phyloP scores from a whole-genome alignment of 2,888 invertebrate species.

The Oasisia sp. region DNA sequence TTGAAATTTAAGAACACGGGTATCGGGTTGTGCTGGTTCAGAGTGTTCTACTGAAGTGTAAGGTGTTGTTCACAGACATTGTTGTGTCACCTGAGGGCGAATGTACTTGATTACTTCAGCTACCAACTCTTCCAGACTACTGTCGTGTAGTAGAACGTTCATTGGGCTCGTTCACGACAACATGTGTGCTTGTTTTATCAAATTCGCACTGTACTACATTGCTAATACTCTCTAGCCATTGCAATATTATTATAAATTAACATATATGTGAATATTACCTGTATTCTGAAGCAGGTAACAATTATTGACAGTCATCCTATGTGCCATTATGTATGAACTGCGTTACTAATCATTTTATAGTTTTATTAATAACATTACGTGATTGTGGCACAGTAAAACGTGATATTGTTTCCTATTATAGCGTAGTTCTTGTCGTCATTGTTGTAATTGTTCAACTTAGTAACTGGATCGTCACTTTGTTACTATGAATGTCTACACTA shows the following conservation, averaged over 20 bases:
- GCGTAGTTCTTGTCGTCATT: background rate
- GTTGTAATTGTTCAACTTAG: too few species aligned
- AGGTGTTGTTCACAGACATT: background rate
- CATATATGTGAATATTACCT: background rate
- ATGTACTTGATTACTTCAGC: background rate
- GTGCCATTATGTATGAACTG: background rate
- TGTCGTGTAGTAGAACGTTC: background rate
- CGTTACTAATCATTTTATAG: background rate
- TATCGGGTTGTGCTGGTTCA: too few species aligned
- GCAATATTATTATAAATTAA: too few species aligned
- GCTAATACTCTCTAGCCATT: background rate
- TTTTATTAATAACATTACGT: background rate
- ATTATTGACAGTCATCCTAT: background rate
- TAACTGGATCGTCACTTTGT: too few species aligned
- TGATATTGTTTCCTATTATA: background rate
- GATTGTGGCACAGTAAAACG: background rate
- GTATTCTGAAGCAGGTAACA: background rate
- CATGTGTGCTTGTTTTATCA: background rate
- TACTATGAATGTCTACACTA: too few species aligned
- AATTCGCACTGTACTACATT: background rate
- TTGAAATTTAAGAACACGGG: too few species aligned
- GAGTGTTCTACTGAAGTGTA: too few species aligned
- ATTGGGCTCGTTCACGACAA: too few species aligned
- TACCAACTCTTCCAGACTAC: background rate
- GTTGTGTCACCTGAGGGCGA: background rate